A percentile compares a stretch with the other conserved stretches of the same genome.
Evolutionary conservation across 2,888 invertebrate species (phyloP).

Genomic region (Ophion obscuratus): DNA sequence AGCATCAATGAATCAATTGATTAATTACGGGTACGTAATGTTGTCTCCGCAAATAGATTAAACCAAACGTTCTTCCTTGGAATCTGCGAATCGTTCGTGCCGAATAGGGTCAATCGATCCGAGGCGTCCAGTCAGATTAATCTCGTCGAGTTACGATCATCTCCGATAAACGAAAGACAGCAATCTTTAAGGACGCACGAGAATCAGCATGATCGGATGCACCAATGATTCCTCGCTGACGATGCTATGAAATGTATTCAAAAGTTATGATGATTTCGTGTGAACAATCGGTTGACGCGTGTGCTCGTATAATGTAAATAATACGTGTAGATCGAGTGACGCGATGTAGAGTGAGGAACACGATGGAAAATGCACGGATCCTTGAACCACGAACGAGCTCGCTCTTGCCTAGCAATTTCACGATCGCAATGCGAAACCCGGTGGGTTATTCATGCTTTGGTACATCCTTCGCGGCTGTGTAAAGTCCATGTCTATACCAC

Average conservation of each 20-base stretch:
- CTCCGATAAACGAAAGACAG: neutral
- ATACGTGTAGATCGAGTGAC: neutral
- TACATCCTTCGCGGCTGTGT: constrained; percentile 36
- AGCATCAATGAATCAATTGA: constrained; percentile 46
- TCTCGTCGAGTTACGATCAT: constrained; percentile 6
- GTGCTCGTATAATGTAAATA: neutral
- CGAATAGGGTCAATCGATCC: constrained; percentile 49
- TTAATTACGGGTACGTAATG: constrained; percentile 21
- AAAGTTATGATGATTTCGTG: no score
- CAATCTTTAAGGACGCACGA: neutral
- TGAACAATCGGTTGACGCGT: neutral
- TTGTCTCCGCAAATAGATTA: constrained; percentile 21
- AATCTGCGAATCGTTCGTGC: neutral
- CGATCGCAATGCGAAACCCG: constrained; percentile 49
- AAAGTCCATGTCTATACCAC: constrained; percentile 19
- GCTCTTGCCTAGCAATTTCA: constrained; percentile 48
- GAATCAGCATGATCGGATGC: neutral
- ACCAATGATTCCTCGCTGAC: no score
- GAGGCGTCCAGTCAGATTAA: constrained; percentile 26
- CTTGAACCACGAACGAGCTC: constrained; percentile 55
- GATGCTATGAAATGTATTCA: no score
- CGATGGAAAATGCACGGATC: constrained; percentile 40
- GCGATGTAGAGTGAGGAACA: neutral
- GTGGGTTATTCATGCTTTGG: constrained; percentile 54
- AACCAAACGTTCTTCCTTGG: constrained; percentile 15